Conservation (phyloP, 1,140 invertebrate species). For the Ostrea denselamellosa region DNA sequence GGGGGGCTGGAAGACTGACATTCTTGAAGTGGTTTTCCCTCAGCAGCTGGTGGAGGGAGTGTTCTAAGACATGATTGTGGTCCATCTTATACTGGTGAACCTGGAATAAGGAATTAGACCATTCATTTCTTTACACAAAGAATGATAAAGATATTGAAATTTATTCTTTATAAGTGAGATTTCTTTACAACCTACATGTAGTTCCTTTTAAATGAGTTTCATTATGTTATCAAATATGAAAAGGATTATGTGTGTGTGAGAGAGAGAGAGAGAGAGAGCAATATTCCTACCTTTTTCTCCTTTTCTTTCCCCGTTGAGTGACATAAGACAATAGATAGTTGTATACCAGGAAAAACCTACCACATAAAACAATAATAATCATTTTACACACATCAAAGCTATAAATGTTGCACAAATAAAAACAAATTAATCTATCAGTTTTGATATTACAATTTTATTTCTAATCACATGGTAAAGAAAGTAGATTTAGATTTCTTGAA, state of each 20-base stretch:
- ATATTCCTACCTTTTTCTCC: constrained; percentile 72
- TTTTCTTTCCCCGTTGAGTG: constrained; percentile 79
- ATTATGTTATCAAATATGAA: too few relatives aligned
- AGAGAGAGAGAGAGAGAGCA: background rate
- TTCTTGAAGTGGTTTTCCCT: constrained; percentile 95
- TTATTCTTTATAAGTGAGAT: too few relatives aligned
- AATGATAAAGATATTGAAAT: too few relatives aligned
- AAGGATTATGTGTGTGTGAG: background rate
- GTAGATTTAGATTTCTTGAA: too few relatives aligned
- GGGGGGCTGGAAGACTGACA: constrained; percentile 94
- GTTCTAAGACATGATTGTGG: constrained; percentile 97
- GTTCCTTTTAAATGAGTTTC: too few relatives aligned
- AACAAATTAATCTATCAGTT: too few relatives aligned
- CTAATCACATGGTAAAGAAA: too few relatives aligned
- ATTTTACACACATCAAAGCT: too few relatives aligned
- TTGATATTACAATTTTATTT: too few relatives aligned
- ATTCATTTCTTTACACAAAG: too few relatives aligned
- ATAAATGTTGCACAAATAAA: too few relatives aligned
- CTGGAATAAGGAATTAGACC: constrained; percentile 55
- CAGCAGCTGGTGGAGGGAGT: constrained; percentile 95
- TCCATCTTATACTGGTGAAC: constrained; percentile 82
- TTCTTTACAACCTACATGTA: too few relatives aligned
- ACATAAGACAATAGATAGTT: constrained; percentile 84
- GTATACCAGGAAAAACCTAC: constrained; percentile 94
- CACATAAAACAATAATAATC: constrained; percentile 55